Evolutionary conservation across 1,140 invertebrate species (phyloP).

Genomic region (Musca vetustissima): DNA sequence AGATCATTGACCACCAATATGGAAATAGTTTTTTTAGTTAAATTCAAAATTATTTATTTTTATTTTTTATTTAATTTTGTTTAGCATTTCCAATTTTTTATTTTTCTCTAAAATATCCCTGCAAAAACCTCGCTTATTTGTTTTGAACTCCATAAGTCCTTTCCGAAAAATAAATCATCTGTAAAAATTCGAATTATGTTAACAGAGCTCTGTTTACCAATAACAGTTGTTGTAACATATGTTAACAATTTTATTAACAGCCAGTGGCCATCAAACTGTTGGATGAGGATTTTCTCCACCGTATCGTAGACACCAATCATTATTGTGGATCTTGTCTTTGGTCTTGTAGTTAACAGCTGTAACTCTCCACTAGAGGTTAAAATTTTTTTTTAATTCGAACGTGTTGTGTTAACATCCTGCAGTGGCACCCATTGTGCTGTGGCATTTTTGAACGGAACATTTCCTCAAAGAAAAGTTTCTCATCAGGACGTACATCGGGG

Average conservation of each 20-base stretch:
- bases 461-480: constrained; percentile 61
- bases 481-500: constrained; percentile 53
- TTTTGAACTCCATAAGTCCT: not conserved
- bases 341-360: too few relatives aligned
- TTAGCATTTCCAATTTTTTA: not conserved
- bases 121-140: constrained; percentile 6
- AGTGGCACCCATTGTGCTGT: constrained; percentile 62
- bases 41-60: too few relatives aligned
- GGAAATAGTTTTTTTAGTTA: too few relatives aligned
- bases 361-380: too few relatives aligned
- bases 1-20: too few relatives aligned
- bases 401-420: constrained; percentile 38
- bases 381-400: not conserved
- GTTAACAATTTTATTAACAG: not conserved
- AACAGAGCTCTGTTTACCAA: not conserved
- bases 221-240: constrained; percentile 1
- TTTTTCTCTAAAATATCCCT: constrained; percentile 8
- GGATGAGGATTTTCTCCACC: not conserved
- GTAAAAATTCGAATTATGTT: not conserved
- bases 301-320: too few relatives aligned
- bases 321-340: too few relatives aligned
- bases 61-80: too few relatives aligned
- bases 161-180: too few relatives aligned
- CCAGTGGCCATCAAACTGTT: not conserved
- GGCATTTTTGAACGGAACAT: constrained; percentile 61